Conservation (phyloP, 2,113 vertebrate species). For the Spermophilus dauricus region DNA sequence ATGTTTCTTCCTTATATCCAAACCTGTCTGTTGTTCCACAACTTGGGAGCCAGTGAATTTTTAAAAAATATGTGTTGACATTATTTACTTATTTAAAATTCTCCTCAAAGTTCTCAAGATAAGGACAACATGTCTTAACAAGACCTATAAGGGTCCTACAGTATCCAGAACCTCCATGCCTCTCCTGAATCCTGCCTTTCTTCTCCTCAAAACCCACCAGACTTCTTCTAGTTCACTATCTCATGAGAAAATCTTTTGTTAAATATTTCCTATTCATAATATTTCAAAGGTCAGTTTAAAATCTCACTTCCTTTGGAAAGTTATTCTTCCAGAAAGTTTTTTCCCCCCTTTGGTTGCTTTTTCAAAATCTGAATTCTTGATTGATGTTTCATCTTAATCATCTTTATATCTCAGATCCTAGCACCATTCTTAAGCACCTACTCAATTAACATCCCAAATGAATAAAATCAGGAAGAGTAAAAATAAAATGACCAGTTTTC, state of each 20-base stretch:
- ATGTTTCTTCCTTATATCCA: background rate
- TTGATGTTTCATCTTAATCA: background rate
- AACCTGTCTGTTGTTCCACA: background rate
- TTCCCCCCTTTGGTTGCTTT: background rate
- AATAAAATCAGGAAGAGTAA: background rate
- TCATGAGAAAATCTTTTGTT: background rate
- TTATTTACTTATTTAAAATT: background rate
- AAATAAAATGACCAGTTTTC: slow-evolving; percentile 7
- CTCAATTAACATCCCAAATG: background rate
- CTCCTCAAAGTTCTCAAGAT: background rate
- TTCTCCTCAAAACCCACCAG: background rate
- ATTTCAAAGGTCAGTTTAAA: background rate
- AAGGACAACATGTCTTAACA: background rate
- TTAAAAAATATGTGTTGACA: background rate
- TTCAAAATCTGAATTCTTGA: background rate
- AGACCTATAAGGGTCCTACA: background rate
- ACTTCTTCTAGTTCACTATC: background rate
- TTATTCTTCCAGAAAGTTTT: background rate
- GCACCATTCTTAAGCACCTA: background rate
- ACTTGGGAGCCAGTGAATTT: background rate
- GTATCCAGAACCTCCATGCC: fast-evolving
- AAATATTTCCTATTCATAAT: background rate
- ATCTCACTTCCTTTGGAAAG: background rate
- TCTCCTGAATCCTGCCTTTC: background rate
- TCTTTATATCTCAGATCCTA: background rate